Percentiles rank a stretch among this genome's conserved stretches.
Evolutionary conservation across 1,140 invertebrate species (phyloP).

Genomic region (Apis cerana): DNA sequence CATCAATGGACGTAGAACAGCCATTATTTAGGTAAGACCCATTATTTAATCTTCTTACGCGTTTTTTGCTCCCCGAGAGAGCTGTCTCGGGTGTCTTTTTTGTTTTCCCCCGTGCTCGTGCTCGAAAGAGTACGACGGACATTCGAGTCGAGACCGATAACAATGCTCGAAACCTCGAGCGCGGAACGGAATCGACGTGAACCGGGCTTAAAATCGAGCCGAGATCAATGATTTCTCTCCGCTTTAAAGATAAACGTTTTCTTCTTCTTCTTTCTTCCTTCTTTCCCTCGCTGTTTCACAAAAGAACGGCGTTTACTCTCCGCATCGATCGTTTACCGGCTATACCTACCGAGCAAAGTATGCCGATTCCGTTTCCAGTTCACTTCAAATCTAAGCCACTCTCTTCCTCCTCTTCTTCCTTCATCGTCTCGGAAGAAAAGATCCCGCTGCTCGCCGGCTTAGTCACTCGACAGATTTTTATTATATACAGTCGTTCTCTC

Average conservation of each 20-base stretch:
- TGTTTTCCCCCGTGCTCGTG: neutral
- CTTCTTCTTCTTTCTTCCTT: no score
- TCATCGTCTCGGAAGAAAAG: neutral
- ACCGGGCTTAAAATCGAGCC: neutral
- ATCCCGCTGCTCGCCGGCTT: neutral
- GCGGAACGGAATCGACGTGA: neutral
- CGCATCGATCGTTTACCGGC: neutral
- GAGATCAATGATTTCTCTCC: neutral
- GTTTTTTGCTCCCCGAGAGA: neutral
- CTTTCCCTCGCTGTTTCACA: neutral
- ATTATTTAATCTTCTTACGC: slow-evolving; percentile 23
- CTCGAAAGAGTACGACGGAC: neutral
- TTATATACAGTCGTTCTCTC: neutral
- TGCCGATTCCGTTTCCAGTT: slow-evolving; percentile 8
- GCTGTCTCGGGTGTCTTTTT: neutral
- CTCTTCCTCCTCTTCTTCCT: no score
- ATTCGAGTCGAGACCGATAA: neutral
- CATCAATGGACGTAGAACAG: slow-evolving; percentile 82
- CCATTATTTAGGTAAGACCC: slow-evolving; percentile 60
- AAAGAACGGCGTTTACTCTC: neutral
- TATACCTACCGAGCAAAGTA: neutral
- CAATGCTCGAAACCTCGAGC: neutral
- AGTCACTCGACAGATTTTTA: neutral
- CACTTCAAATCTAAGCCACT: neutral
- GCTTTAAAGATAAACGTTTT: neutral